Percentiles rank a stretch among this genome's conserved stretches.
Conservation (phyloP, 2,113 vertebrate genomes). For the Deroptyus accipitrinus region DNA sequence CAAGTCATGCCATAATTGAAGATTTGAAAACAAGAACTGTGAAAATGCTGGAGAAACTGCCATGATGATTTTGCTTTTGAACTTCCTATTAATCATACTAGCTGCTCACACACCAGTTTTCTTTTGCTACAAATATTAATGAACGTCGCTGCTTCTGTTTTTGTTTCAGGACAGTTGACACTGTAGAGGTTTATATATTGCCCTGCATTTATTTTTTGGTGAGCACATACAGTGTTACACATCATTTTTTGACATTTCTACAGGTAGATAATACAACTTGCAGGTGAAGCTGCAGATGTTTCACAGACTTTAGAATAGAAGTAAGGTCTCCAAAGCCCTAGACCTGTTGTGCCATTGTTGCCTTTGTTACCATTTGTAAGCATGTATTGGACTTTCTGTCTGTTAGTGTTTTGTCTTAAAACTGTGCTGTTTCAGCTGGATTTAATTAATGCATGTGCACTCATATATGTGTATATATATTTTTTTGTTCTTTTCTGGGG, state of each 20-base stretch:
- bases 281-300: neutral
- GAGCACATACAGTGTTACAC: neutral
- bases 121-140: neutral
- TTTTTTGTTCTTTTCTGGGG: neutral
- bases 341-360: neutral
- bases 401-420: conserved; percentile 22
- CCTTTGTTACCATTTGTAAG: neutral
- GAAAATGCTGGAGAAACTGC: neutral
- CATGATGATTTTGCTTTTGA: neutral
- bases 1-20: neutral
- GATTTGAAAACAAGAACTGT: neutral
- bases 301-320: neutral
- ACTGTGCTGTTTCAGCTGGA: conserved; percentile 52
- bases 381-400: neutral
- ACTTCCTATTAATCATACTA: neutral
- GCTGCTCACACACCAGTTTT: neutral
- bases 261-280: neutral
- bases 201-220: neutral
- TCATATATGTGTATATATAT: neutral
- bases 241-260: neutral
- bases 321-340: neutral
- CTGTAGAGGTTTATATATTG: neutral
- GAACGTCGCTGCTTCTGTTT: neutral
- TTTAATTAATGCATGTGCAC: conserved; percentile 18
- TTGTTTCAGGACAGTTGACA: neutral